phyloP scores from a whole-genome alignment of 2,797 vertebrate species.

The Orientallactaga sibirica region DNA sequence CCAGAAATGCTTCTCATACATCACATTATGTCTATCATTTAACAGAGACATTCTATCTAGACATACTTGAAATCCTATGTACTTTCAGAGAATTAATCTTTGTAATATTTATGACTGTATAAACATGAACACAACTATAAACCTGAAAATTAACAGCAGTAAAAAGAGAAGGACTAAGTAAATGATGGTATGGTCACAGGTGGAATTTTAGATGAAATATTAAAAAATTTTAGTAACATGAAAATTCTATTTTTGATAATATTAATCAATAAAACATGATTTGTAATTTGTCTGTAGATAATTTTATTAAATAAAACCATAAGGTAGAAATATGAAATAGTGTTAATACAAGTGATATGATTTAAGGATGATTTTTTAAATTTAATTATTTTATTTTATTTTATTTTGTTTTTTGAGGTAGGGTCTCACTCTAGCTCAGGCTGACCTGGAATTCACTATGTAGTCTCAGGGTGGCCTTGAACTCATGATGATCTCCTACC shows the following conservation, averaged over 20 bases:
- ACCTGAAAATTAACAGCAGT: background rate
- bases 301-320: slow-evolving; percentile 13
- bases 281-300: background rate
- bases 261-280: background rate
- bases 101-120: background rate
- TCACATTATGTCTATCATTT: background rate
- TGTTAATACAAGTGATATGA: background rate
- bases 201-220: background rate
- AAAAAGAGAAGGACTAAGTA: background rate
- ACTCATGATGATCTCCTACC: too few species aligned
- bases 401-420: too few species aligned
- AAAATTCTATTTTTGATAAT: slow-evolving; percentile 26
- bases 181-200: background rate
- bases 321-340: slow-evolving; percentile 7
- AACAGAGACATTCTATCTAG: background rate
- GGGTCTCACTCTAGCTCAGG: too few species aligned
- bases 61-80: background rate
- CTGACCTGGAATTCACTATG: too few species aligned
- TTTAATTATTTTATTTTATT: background rate
- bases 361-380: background rate
- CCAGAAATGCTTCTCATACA: background rate
- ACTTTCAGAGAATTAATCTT: background rate
- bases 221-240: background rate
- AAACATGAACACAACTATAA: slow-evolving; percentile 4
- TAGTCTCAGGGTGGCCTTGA: too few species aligned